phyloP scores from a whole-genome alignment of 2,888 invertebrate species.

The Drosophila anomelani region DNA sequence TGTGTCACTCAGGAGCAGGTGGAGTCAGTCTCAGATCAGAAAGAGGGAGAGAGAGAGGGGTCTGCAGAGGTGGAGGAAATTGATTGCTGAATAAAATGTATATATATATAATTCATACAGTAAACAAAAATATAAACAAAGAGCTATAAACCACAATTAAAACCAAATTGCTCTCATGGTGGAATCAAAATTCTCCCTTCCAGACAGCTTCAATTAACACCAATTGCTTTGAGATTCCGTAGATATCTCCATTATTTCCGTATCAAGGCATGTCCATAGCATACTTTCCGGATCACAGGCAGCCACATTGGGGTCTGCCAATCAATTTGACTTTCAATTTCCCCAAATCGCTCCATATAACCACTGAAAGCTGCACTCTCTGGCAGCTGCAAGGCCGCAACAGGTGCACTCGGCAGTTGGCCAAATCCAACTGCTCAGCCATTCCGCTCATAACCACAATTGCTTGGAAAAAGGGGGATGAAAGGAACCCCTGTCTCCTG shows the following conservation, averaged over 20 bases:
- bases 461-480: constrained; percentile 6
- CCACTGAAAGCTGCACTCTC: constrained; percentile 20
- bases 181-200: not conserved
- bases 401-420: constrained; percentile 35
- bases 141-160: not conserved
- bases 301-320: constrained; percentile 5
- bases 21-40: constrained; percentile 33
- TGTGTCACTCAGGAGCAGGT: constrained; percentile 52
- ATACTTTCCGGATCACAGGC: constrained; percentile 28
- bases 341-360: constrained; percentile 8
- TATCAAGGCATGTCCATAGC: constrained; percentile 9
- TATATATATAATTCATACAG: no score
- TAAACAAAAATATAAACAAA: no score
- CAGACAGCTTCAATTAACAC: constrained; percentile 4
- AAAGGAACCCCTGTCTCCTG: not conserved
- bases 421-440: constrained; percentile 32
- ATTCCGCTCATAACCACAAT: constrained; percentile 41
- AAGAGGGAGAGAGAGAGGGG: not conserved
- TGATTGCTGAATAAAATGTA: no score
- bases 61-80: not conserved
- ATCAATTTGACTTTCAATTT: constrained; percentile 36
- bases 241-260: not conserved
- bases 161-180: not conserved
- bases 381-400: constrained; percentile 24
- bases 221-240: not conserved